Evolutionary conservation across 2,797 vertebrate species (phyloP), one percentile per base, ranked within the genome.

Genomic region (Galaxias olidus): DNA sequence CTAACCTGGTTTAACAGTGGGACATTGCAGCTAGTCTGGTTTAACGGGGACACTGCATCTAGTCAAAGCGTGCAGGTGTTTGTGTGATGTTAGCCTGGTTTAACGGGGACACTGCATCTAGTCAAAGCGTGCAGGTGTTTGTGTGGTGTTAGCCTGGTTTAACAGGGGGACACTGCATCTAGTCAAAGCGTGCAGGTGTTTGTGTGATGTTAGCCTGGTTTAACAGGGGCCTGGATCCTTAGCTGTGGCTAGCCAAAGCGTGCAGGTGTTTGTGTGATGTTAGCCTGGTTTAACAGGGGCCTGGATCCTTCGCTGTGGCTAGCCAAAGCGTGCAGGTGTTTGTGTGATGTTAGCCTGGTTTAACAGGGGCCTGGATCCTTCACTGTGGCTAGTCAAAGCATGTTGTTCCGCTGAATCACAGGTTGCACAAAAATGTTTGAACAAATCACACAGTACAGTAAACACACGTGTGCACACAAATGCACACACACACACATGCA

Each of bases 11-110:
- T 30, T 30, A 30, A 30, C 30, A 30, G 30, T 3, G 30, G 30
- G 80, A 72, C 73, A n/a, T n/a, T n/a, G n/a, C n/a, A n/a, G 76
- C 79, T 30, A 6, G 30, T 6, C 30, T 30, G 30, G 30, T 30
- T 30, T 30, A 30, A 30, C 30, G 6, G 30, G 6, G 30, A 6
- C 30, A 6, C 30, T 30, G 75, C 17, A 84, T 87, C 88, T 85
- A 88, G 88, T 90, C 90, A 83, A 88, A 86, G 86, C 89, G 89
- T 76, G 85, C n/a, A n/a, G n/a, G n/a, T n/a, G n/a, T n/a, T n/a
- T n/a, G n/a, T n/a, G n/a, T n/a, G 80, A 72, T 74, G 76, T 79
- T 30, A 6, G 30, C 30, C 30, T 30, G 30, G 30, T 30, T 30
- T 30, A 30, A 30, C 30, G 6, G 30, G 6, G 30, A 6, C 30